phyloP scores from a whole-genome alignment of 2,797 vertebrate genomes.

The Botia kubotai region DNA sequence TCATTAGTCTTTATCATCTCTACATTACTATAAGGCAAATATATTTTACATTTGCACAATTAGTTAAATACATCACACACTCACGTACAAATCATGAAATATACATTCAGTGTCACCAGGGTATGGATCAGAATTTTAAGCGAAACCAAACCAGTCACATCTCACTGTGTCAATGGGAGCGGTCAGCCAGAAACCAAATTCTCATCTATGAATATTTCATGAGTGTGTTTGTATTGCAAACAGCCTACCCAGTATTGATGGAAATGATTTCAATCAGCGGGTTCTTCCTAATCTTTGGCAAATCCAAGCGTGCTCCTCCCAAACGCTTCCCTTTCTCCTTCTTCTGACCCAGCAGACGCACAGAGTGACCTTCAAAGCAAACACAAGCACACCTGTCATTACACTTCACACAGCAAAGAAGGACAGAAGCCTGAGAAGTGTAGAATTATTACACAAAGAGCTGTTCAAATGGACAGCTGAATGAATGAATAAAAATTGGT shows the following conservation, averaged over 20 bases:
- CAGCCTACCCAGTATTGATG: constrained; percentile 91
- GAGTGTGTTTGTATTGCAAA: constrained; percentile 42
- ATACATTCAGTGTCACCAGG: not conserved
- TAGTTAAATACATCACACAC: not conserved
- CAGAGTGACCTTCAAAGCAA: constrained; percentile 89
- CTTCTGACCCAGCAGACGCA: constrained; percentile 95
- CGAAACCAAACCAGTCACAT: constrained; percentile 18
- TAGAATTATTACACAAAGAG: not conserved
- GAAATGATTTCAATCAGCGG: constrained; percentile 99
- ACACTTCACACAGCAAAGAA: constrained; percentile 24
- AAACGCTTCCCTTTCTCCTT: constrained; percentile 92
- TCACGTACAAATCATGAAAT: not conserved
- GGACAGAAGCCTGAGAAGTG: not conserved
- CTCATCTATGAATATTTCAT: constrained; percentile 62
- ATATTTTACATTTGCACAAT: not conserved
- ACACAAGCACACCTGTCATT: constrained; percentile 64
- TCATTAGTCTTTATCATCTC: not conserved
- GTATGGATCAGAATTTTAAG: not conserved
- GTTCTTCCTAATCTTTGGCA: constrained; percentile 98
- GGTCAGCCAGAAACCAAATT: constrained; percentile 56
- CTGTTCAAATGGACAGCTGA: not conserved
- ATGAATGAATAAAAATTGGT: constrained; percentile 18
- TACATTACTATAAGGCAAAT: not conserved
- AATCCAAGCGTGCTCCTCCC: constrained; percentile 93
- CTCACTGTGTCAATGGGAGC: constrained; percentile 1